Evolutionary conservation across 2,113 vertebrate genomes (phyloP).

Genomic region (Myanophis thanlyinensis): DNA sequence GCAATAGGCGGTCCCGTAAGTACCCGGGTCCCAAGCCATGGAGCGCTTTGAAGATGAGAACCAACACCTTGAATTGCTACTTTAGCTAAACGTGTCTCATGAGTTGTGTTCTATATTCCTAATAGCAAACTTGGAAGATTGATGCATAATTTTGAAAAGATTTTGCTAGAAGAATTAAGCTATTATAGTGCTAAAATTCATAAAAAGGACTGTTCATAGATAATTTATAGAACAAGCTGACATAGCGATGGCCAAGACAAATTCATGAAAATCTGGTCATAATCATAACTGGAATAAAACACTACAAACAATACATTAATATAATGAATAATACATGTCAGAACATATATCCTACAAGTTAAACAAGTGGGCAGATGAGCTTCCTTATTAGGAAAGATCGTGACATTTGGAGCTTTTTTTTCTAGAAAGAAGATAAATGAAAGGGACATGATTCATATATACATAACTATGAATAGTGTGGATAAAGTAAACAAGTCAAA

Average conservation of each 20-base stretch:
- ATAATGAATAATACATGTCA: not conserved
- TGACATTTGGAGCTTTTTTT: not conserved
- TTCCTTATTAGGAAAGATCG: not conserved
- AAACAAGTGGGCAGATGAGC: not conserved
- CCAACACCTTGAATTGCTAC: too few species aligned
- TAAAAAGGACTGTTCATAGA: not conserved
- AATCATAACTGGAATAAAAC: not conserved
- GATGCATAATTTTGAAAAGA: not conserved
- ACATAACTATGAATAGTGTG: not conserved
- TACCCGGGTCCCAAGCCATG: too few species aligned
- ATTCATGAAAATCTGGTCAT: not conserved
- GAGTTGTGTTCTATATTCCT: not conserved
- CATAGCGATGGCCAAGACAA: not conserved
- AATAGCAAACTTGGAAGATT: not conserved
- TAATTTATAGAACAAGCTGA: not conserved
- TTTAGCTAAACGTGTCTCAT: not conserved
- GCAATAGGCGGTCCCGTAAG: too few species aligned
- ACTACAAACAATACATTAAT: not conserved
- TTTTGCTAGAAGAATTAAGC: not conserved
- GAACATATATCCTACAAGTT: not conserved
- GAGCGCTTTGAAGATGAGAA: too few species aligned
- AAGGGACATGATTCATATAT: not conserved
- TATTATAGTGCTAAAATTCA: not conserved
- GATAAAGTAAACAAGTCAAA: not conserved
- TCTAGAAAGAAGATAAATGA: not conserved